Base-by-base conservation (phyloP, 1,140 invertebrate species). In the Chelonus insularis region DNA sequence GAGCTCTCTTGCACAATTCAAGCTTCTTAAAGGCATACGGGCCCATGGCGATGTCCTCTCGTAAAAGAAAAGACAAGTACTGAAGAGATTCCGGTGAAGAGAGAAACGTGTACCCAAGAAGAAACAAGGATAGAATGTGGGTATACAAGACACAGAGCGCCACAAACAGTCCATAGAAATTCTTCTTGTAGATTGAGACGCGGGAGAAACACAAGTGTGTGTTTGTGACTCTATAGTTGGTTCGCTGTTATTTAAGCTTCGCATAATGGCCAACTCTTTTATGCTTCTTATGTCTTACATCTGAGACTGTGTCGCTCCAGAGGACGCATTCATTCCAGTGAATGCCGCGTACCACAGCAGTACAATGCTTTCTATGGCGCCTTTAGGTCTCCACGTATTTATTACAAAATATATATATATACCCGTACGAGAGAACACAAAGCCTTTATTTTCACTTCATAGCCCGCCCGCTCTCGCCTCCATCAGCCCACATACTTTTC, bases 251-350 rank as follows among this genome's bases (percentile, higher is more conserved):
- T 81, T 81, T 79, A 81, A 81, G 73, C 76, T 73, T 73, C 72
- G 70, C 73, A 75, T 76, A 78, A 78, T 78, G 69, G 73, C 72
- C 25, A 73, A 77, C 72, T 81, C 76, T 80, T 81, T 78, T 78
- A 79, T 81, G 69, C 67, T 75, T 72, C 74, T 77, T 77, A 68
- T 81, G 74, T 79, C 75, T 81, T 79, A 76, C 68, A 73, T 79
- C 68, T 72, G 67, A 79, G 74, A 75, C 73, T 72, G 72, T 73
- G 72, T 74, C 70, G 71, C 69, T 74, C 61, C 68, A 58, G 69
- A 74, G 74, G 68, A 74, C 68, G 71, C 73, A 78, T 78, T 79
- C 77, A 79, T 77, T 73, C 71, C 68, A 61, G 55, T 77, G 77
- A 78, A 79, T 79, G 64, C 73, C 54, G 58, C 68, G 68, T 70